Conservation (phyloP, 2,888 invertebrate genomes). For the Choristoneura rosaceana region DNA sequence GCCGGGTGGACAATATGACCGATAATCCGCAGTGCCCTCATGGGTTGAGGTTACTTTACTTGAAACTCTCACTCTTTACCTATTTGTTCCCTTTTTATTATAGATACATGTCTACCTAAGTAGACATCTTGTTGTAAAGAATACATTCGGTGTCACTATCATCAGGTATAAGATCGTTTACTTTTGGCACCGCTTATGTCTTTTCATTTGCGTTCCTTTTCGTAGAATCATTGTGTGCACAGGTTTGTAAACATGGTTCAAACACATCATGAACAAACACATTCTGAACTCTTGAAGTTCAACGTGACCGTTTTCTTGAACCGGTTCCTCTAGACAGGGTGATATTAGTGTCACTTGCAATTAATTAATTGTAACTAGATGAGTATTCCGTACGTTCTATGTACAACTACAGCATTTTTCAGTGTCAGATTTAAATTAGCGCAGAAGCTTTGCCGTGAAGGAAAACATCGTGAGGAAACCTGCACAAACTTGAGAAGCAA, state of each 20-base stretch:
- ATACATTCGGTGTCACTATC: neutral
- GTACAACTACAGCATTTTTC: neutral
- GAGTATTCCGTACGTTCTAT: neutral
- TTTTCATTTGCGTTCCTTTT: neutral
- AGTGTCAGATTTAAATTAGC: neutral
- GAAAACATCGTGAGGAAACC: too few relatives aligned
- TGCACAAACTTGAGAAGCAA: too few relatives aligned
- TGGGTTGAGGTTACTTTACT: neutral
- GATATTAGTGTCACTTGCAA: neutral
- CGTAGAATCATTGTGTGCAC: constrained; percentile 5
- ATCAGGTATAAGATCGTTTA: neutral
- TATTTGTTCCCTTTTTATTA: neutral
- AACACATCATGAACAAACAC: neutral
- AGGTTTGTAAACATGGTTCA: constrained; percentile 7
- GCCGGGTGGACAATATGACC: constrained; percentile 5
- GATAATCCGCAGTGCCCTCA: neutral
- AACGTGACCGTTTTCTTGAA: constrained; percentile 3
- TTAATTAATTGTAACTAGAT: neutral
- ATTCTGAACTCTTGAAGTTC: constrained; percentile 1
- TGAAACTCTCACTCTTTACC: neutral
- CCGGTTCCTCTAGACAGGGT: neutral
- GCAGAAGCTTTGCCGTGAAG: too few relatives aligned
- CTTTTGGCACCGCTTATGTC: neutral
- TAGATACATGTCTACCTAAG: neutral
- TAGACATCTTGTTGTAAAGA: neutral